Evolutionary conservation across 2,888 invertebrate species (phyloP), one percentile per base, ranked within the genome.

Genomic region (Melipona beecheii): DNA sequence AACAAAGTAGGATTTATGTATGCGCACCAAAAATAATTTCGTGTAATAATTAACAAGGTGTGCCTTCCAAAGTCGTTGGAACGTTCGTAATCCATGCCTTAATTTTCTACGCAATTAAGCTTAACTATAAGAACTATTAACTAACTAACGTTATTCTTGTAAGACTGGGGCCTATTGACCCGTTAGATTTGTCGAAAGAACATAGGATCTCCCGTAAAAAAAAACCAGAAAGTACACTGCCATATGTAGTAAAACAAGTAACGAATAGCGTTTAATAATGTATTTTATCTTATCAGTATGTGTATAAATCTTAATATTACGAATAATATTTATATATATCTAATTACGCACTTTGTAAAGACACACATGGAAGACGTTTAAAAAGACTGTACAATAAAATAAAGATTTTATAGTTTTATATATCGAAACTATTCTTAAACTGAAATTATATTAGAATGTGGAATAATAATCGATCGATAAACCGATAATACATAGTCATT

Each of bases 181-280:
- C 90, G 79, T 87, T 90, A 91, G 88, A 75, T 87, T 73, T 60
- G 66, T 75, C 56, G 84, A 88, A 80, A 86, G 70, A 87, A 91
- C 66, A 82, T 90, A 88, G 83, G 71, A 86, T 90, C 88, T 87
- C 89, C 86, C 89, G 79, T 74, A 79, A 75, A 36, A n/a, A 73
- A 73, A 86, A 91, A 92, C 92, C 93, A 92, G 91, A 91, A 88
- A 88, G 86, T 88, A 85, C 93, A 93, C 93, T 93, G 93, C 93
- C 93, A 92, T 92, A 91, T 84, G 72, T 86, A 86, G 64, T 87
- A 87, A 70, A 66, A 69, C 62, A 21, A 86, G 27, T 43, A 62
- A 81, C 78, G 58, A 54, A 62, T 66, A 56, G 79, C 24, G 68
- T 83, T 75, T 86, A 84, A 70, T 84, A 83, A 75, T 85, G 82